These are phyloP conservation scores for Automeris io DNA, from an alignment of 2,888 invertebrate species.

Conservation along the genomic window DNA sequence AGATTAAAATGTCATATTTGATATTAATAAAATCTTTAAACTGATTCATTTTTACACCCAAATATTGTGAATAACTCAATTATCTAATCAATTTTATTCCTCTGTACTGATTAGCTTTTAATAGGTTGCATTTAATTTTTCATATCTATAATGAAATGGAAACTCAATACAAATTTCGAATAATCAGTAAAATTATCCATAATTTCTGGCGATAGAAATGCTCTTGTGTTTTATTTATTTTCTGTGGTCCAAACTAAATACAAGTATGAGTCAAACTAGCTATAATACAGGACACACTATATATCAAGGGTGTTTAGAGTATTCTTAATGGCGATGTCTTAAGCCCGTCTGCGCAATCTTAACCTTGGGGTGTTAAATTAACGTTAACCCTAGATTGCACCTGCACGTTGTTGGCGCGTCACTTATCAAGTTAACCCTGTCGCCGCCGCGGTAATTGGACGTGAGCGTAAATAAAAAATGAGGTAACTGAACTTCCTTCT, in stretches of 20 bases:
- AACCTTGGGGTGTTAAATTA: conserved; percentile 7
- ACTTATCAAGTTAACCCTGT: conserved; percentile 50
- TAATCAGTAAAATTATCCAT: too few species aligned
- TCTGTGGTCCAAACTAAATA: not conserved
- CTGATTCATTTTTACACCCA: too few species aligned
- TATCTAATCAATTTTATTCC: too few species aligned
- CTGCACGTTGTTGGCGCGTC: conserved; percentile 42
- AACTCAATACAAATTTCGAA: too few species aligned
- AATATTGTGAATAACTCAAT: too few species aligned
- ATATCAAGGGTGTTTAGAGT: not conserved
- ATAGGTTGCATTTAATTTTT: too few species aligned
- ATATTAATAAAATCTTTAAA: too few species aligned
- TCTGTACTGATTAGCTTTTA: too few species aligned
- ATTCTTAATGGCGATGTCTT: conserved; percentile 3
- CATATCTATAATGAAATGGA: too few species aligned
- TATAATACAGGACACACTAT: not conserved
- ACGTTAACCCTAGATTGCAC: conserved; percentile 14
- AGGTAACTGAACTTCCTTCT: conserved; percentile 28
- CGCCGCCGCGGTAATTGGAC: conserved; percentile 36
- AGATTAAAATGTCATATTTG: too few species aligned
- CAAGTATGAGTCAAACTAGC: not conserved
- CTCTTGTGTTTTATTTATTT: too few species aligned
- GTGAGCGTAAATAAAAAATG: conserved; percentile 35
- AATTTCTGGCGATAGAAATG: too few species aligned
- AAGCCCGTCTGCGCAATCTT: conserved; percentile 1